Evolutionary conservation across 2,797 vertebrate genomes (phyloP).

Genomic region (Melanotaenia trifasciata): DNA sequence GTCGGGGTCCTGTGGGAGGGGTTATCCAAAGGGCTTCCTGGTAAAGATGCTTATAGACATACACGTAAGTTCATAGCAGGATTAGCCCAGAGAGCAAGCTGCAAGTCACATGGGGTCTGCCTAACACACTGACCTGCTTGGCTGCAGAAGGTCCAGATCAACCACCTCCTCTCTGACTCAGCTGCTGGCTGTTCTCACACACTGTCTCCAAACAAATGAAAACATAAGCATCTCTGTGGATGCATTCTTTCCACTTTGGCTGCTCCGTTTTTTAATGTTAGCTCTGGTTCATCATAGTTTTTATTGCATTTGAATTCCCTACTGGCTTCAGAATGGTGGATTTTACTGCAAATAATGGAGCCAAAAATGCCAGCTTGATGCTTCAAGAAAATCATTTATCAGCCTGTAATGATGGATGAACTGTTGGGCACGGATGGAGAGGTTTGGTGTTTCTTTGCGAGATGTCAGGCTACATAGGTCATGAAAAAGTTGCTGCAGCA

Average conservation of each 20-base stretch:
- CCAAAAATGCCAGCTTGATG: constrained; percentile 7
- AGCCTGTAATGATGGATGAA: constrained; percentile 4
- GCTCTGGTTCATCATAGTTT: background rate
- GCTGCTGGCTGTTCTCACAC: constrained; percentile 13
- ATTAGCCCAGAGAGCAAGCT: constrained; percentile 68
- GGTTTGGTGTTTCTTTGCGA: constrained; percentile 7
- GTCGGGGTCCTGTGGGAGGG: constrained; percentile 39
- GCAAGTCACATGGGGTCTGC: constrained; percentile 61
- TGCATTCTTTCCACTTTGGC: background rate
- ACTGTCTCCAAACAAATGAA: background rate
- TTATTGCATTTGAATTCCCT: background rate
- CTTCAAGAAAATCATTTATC: constrained; percentile 6
- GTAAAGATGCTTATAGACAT: constrained; percentile 14
- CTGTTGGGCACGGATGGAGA: background rate
- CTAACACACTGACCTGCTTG: constrained; percentile 75
- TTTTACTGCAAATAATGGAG: background rate
- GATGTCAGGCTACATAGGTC: background rate
- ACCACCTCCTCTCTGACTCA: constrained; percentile 42
- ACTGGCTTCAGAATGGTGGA: background rate
- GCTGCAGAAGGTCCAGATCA: constrained; percentile 66
- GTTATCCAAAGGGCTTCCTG: constrained; percentile 33
- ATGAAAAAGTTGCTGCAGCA: constrained; percentile 24
- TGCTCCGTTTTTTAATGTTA: background rate
- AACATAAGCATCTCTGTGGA: constrained; percentile 5
- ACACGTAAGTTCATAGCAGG: constrained; percentile 41